A percentile compares a stretch with the other conserved stretches of the same genome.
Evolutionary conservation across 2,888 invertebrate genomes (phyloP).

Genomic region (Drosophila mimetica): DNA sequence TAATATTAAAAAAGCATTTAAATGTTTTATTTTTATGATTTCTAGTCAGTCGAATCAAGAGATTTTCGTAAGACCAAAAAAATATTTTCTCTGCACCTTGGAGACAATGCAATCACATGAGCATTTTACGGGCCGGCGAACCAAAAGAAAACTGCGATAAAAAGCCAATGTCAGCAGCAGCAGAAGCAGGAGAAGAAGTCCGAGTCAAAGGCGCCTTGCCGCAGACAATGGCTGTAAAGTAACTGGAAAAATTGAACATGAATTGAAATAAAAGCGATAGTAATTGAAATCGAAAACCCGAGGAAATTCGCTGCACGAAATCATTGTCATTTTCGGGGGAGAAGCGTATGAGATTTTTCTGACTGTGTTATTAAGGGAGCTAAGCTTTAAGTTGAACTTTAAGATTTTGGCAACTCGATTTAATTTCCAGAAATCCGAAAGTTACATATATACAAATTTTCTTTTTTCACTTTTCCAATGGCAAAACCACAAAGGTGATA

Average conservation of each 20-base stretch:
- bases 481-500: conserved; percentile 13
- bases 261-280: conserved; percentile 62
- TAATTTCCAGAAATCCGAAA: not conserved
- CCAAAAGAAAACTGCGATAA: conserved; percentile 29
- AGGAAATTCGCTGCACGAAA: conserved; percentile 19
- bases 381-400: not conserved
- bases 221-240: conserved; percentile 65
- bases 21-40: no score
- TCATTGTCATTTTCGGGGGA: conserved; percentile 4
- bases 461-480: no score
- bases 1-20: no score
- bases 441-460: not conserved
- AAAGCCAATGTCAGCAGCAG: conserved; percentile 39
- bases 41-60: no score
- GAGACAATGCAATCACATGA: conserved; percentile 62
- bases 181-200: not conserved
- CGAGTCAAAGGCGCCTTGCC: conserved; percentile 26
- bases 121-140: conserved; percentile 45
- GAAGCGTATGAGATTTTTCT: conserved; percentile 4
- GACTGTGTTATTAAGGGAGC: conserved; percentile 5
- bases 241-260: conserved; percentile 57
- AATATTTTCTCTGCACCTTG: conserved; percentile 4
- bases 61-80: no score
- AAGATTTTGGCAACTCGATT: not conserved
- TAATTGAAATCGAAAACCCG: conserved; percentile 61